A percentile compares a stretch with the other conserved stretches of the same genome.
These are phyloP conservation scores for Campopleginae sp. DNA, from an alignment of 2,888 invertebrate genomes.

Conservation along the genomic window DNA sequence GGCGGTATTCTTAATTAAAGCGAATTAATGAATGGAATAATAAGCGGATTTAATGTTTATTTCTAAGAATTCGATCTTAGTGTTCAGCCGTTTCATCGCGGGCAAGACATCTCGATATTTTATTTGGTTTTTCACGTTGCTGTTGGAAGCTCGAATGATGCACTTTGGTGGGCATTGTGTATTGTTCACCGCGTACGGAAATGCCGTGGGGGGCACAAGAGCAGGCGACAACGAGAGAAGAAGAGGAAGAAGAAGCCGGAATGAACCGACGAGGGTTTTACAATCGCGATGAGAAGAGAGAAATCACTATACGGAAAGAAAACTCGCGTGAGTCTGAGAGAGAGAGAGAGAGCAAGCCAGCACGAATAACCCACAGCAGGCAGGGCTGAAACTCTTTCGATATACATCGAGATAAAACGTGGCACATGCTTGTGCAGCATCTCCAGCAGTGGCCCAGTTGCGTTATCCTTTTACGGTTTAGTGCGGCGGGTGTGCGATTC, in stretches of 20 bases:
- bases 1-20: constrained; percentile 7
- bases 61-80: constrained; percentile 7
- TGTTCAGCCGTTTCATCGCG: constrained; percentile 47
- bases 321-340: not conserved
- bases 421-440: constrained; percentile 37
- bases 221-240: constrained; percentile 53
- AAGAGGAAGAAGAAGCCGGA: constrained; percentile 27
- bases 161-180: constrained; percentile 68
- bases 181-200: constrained; percentile 71
- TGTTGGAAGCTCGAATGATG: constrained; percentile 32
- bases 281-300: constrained; percentile 3
- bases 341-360: constrained; percentile 19
- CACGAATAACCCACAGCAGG: constrained; percentile 37
- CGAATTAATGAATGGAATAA: not conserved
- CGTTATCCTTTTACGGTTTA: constrained; percentile 69
- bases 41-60: not conserved
- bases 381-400: constrained; percentile 65
- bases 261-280: constrained; percentile 19
- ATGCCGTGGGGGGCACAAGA: constrained; percentile 57
- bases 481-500: constrained; percentile 67
- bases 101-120: constrained; percentile 6
- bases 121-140: constrained; percentile 22
- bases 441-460: constrained; percentile 58
- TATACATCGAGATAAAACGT: constrained; percentile 72
- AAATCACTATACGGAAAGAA: constrained; percentile 2